These are phyloP conservation scores for Chrysemys picta DNA, from an alignment of 2,113 vertebrate genomes.

Conservation along the genomic window DNA sequence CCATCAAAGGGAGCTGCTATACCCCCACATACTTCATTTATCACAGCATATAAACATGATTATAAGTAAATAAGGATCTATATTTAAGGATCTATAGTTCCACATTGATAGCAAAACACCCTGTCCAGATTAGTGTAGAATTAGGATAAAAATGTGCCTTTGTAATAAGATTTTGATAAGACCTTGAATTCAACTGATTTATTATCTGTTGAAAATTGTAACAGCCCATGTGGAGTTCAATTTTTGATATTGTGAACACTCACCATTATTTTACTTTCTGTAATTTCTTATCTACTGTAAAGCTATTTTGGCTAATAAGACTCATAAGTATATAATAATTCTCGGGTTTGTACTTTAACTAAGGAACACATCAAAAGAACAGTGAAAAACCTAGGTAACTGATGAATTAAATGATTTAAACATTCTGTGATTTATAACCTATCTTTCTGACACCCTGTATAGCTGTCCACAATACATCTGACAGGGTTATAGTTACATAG, in stretches of 20 bases:
- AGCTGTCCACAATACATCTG: neutral
- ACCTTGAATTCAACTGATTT: neutral
- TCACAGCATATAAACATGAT: neutral
- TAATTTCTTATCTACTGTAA: neutral
- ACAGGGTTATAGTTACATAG: neutral
- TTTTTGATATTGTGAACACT: neutral
- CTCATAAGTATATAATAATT: neutral
- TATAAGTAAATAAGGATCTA: conserved; percentile 37
- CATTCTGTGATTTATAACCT: neutral
- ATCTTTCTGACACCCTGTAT: neutral
- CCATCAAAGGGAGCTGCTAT: too few species aligned
- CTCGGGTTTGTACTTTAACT: fast-evolving
- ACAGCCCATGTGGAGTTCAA: neutral
- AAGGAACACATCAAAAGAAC: neutral
- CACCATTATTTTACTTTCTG: neutral
- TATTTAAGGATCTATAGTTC: conserved; percentile 25
- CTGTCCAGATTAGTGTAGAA: neutral
- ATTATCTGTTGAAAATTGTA: neutral
- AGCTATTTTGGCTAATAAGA: neutral
- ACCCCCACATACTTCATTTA: too few species aligned
- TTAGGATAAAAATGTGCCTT: neutral
- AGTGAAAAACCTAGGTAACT: neutral
- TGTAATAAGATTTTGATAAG: neutral
- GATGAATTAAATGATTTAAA: neutral
- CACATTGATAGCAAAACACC: neutral